Percentiles rank a stretch among this genome's conserved stretches.
phyloP scores from a whole-genome alignment of 2,888 invertebrate species.

The Deroplatys truncata region DNA sequence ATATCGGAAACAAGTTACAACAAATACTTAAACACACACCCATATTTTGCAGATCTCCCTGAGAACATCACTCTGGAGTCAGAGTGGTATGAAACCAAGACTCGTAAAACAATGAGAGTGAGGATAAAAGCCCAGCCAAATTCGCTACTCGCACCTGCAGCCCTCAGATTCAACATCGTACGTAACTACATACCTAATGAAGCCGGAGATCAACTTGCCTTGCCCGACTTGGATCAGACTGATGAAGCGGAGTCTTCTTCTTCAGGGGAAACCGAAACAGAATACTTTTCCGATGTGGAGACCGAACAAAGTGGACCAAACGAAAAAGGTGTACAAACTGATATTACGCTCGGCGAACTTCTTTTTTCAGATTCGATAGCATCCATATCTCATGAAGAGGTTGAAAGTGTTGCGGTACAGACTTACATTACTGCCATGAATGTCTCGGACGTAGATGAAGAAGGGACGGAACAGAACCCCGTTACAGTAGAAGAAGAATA shows the following conservation, averaged over 20 bases:
- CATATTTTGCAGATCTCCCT: background rate
- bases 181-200: background rate
- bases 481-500: too few species aligned
- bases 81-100: background rate
- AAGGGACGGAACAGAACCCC: too few species aligned
- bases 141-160: background rate
- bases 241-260: background rate
- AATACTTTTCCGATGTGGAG: background rate
- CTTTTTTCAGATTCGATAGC: background rate
- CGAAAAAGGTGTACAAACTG: background rate
- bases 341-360: background rate
- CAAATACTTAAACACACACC: too few species aligned
- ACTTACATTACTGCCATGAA: background rate
- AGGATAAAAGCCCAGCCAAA: background rate
- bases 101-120: background rate
- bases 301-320: background rate
- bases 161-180: background rate
- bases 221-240: too few species aligned
- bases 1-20: too few species aligned
- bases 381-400: background rate
- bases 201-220: too few species aligned
- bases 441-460: background rate
- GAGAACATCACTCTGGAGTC: background rate
- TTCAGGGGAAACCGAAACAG: background rate
- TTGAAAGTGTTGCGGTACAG: background rate